Evolutionary conservation across 2,797 vertebrate genomes (phyloP), one percentile per base, ranked within the genome.

Genomic region (Presbytis comata): DNA sequence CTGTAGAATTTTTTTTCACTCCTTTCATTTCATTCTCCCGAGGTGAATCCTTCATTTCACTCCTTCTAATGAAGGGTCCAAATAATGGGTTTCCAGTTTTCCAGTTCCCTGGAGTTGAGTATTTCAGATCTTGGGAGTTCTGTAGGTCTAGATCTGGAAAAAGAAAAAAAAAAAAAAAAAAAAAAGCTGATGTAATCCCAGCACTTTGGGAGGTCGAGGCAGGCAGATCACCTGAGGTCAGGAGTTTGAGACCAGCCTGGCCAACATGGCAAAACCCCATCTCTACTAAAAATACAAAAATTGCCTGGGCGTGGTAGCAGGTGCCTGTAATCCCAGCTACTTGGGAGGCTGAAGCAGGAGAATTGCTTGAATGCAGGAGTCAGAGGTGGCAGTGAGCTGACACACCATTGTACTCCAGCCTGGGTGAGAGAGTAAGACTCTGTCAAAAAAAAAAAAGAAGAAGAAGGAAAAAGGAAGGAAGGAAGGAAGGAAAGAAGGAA

Each of bases 61-160:
- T 91, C 19, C 19, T 87, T 48, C 61, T 78, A 79, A 26, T 44
- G 59, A 89, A 57, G 50, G 6, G 26, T 64, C 78, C 64, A 64
- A 91, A 61, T 75, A 57, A 70, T 5, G 39, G n/a, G 81, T 61
- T 55, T 81, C 67, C 89, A 19, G 22, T 79, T 59, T 88, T 91
- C 83, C 21, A 21, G 22, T 85, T 91, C 61, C 79, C 83, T 83
- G 75, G 67, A 94, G 53, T 6, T 78, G 30, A 3, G 28, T 78
- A 50, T 89, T 95, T 81, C 94, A 93, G 85, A 41, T 74, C 78
- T 41, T 83, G 33, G 28, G 55, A 64, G 53, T 76, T 78, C 61
- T 67, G 61, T 64, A 64, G 30, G 30, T 64, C 30, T 64, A 17
- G 30, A n/a, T n/a, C 14, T 33, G 30, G 14, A 30, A 61, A 28